Evolutionary conservation across 1,140 invertebrate species (phyloP).

Genomic region (Brachionus rubens): DNA sequence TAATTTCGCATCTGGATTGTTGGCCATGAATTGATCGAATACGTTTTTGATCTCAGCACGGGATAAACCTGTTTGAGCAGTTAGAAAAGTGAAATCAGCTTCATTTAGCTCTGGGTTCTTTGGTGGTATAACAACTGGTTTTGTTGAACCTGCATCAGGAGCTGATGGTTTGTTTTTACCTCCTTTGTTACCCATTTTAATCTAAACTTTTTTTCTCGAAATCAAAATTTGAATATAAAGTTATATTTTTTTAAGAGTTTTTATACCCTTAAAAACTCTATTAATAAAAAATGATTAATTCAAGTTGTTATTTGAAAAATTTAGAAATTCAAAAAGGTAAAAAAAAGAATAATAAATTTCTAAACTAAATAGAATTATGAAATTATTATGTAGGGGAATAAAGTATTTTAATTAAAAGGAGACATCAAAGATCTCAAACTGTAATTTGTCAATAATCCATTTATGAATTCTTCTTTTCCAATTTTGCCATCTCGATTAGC

Average conservation of each 20-base stretch:
- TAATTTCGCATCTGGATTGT: conserved; percentile 14
- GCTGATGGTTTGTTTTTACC: background rate
- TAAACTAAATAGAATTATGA: background rate
- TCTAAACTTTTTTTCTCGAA: background rate
- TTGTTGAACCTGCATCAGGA: background rate
- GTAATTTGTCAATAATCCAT: conserved; percentile 12
- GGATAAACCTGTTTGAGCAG: conserved; percentile 15
- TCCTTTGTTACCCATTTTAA: background rate
- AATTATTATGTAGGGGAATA: background rate
- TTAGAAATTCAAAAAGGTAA: background rate
- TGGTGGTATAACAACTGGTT: background rate
- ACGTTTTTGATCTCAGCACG: conserved; percentile 9
- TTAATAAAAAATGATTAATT: no score
- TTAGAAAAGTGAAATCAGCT: background rate
- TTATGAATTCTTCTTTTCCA: conserved; percentile 30
- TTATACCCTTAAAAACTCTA: background rate
- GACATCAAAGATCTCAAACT: conserved; percentile 40
- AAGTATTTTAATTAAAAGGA: conserved; percentile 28
- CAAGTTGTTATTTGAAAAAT: no score
- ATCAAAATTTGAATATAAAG: background rate
- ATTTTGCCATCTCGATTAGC: conserved; percentile 12
- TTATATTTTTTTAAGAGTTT: no score
- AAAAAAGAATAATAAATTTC: no score
- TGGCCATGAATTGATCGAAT: background rate
- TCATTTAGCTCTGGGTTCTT: background rate